These are phyloP conservation scores for Copidosoma floridanum DNA, from an alignment of 1,140 invertebrate genomes.

Conservation along the genomic window DNA sequence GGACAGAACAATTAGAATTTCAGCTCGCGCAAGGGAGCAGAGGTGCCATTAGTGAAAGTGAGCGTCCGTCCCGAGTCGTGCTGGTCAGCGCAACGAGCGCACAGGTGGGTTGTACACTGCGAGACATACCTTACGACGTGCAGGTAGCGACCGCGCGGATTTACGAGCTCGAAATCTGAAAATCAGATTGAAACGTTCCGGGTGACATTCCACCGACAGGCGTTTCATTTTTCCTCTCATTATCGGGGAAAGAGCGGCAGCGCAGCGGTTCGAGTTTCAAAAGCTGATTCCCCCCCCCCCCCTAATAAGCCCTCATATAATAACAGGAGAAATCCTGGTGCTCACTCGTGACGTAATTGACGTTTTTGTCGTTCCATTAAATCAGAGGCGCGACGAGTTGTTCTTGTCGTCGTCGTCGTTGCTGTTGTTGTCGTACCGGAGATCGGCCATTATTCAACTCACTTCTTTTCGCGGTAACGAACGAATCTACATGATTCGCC, in stretches of 20 bases:
- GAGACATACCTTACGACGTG: too few species aligned
- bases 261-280: background rate
- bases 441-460: constrained; percentile 1
- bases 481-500: constrained; percentile 8
- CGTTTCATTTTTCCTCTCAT: background rate
- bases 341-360: constrained; percentile 11
- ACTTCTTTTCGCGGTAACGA: background rate
- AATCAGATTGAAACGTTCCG: constrained; percentile 1
- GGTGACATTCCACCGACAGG: background rate
- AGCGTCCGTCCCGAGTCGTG: too few species aligned
- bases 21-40: background rate
- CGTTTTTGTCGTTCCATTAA: constrained; percentile 19
- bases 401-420: too few species aligned
- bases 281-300: too few species aligned
- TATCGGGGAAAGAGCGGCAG: background rate
- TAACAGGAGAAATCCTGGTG: constrained; percentile 11
- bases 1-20: background rate
- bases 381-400: background rate
- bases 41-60: background rate
- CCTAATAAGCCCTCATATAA: constrained; percentile 16
- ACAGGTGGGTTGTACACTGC: too few species aligned
- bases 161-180: background rate
- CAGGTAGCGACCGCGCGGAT: too few species aligned
- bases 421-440: background rate
- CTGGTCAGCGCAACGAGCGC: too few species aligned